These are phyloP conservation scores for Blastomussa wellsi DNA, from an alignment of 92 coral and sea anemone genomes.

Conservation along the genomic window DNA sequence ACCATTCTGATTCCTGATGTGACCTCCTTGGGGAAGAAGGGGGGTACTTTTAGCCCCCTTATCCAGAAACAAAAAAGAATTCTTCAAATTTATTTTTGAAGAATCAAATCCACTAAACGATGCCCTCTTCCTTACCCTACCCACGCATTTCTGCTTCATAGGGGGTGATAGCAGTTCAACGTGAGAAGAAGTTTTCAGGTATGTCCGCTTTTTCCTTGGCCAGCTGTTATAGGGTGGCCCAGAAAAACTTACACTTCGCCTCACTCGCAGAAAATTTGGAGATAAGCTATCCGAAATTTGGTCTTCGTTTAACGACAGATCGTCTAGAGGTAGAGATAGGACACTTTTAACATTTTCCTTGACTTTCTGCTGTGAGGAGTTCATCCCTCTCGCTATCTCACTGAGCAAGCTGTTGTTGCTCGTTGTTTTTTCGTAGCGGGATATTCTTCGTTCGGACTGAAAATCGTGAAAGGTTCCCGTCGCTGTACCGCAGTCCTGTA, in stretches of 20 bases:
- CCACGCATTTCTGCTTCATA: constrained; percentile 68
- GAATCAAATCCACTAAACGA: constrained; percentile 90
- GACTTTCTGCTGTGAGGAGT: constrained; percentile 42
- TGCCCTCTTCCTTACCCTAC: constrained; percentile 73
- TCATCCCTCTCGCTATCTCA: constrained; percentile 75
- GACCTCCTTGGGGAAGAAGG: constrained; percentile 43
- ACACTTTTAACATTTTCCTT: constrained; percentile 51
- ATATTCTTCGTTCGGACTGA: constrained; percentile 53
- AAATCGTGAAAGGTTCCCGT: constrained; percentile 95
- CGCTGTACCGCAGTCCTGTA: constrained; percentile 68
- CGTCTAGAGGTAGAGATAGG: constrained; percentile 40
- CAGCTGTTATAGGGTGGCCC: constrained; percentile 74
- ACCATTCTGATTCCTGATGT: constrained; percentile 88
- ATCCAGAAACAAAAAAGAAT: background rate
- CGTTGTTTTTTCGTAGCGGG: constrained; percentile 34
- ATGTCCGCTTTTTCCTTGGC: constrained; percentile 72
- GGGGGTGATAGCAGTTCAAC: constrained; percentile 72
- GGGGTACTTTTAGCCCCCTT: constrained; percentile 65
- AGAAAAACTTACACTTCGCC: constrained; percentile 59
- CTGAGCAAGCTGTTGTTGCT: constrained; percentile 55
- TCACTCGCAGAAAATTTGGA: constrained; percentile 28
- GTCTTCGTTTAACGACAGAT: constrained; percentile 37
- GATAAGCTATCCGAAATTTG: background rate
- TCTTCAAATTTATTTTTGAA: constrained; percentile 38
- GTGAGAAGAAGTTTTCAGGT: constrained; percentile 8